These are phyloP conservation scores for Encarsia formosa DNA, from an alignment of 2,888 invertebrate genomes.

Conservation along the genomic window DNA sequence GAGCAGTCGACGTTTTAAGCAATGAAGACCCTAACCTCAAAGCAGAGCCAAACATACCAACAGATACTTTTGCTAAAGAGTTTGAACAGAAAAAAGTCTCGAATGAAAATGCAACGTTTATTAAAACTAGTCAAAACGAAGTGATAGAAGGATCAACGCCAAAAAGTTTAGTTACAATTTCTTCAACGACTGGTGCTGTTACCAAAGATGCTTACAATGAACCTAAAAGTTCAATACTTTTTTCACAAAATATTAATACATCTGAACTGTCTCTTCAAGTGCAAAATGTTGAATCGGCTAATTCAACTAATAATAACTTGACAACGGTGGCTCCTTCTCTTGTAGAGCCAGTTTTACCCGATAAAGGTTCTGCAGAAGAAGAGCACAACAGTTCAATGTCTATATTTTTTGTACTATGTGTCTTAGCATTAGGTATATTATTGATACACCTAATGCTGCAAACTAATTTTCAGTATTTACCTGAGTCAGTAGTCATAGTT, in stretches of 20 bases:
- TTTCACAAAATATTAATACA: not conserved
- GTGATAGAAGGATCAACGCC: not conserved
- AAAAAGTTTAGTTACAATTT: not conserved
- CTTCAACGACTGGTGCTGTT: not conserved
- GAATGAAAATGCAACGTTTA: not conserved
- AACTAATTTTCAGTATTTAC: slow-evolving; percentile 93
- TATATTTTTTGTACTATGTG: slow-evolving; percentile 95
- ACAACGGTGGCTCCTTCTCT: slow-evolving; percentile 56
- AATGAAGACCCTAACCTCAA: slow-evolving; percentile 21
- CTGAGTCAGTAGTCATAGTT: slow-evolving; percentile 96
- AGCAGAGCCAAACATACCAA: not conserved
- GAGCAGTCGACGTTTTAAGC: slow-evolving; percentile 8
- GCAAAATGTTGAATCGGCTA: slow-evolving; percentile 28
- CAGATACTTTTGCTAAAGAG: slow-evolving; percentile 2
- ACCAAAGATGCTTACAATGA: slow-evolving; percentile 1
- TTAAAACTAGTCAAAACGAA: not conserved
- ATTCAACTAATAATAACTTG: slow-evolving; percentile 44
- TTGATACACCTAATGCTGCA: slow-evolving; percentile 92
- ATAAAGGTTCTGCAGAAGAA: slow-evolving; percentile 87
- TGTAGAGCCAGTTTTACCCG: slow-evolving; percentile 77
- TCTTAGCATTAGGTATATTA: slow-evolving; percentile 89
- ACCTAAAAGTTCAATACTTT: not conserved
- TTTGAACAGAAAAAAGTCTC: not conserved
- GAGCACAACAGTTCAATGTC: slow-evolving; percentile 96
- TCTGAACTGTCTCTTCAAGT: too few relatives aligned